phyloP scores from a whole-genome alignment of 1,140 invertebrate genomes.

The Teleopsis dalmanni region DNA sequence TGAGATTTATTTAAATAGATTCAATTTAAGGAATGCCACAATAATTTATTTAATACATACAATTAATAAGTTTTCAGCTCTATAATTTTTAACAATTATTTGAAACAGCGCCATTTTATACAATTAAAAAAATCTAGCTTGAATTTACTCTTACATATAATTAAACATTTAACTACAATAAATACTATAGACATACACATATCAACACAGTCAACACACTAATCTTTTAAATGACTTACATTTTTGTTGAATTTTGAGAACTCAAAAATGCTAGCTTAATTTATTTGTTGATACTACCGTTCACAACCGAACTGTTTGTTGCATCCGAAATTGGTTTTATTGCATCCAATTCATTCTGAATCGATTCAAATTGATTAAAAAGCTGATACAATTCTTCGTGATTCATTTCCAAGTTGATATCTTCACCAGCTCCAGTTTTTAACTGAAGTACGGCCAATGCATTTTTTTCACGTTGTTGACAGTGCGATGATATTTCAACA shows the following conservation, averaged over 20 bases:
- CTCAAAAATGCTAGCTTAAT: not conserved
- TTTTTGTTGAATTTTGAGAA: not conserved
- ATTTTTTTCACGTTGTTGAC: constrained; percentile 38
- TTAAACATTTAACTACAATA: too few relatives aligned
- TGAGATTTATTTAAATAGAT: not conserved
- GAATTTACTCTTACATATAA: too few relatives aligned
- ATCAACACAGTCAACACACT: too few relatives aligned
- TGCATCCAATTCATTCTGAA: constrained; percentile 37
- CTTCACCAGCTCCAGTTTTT: constrained; percentile 34
- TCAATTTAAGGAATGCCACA: not conserved
- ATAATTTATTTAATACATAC: too few relatives aligned
- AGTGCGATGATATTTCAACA: constrained; percentile 39
- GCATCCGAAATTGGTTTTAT: not conserved
- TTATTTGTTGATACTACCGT: too few relatives aligned
- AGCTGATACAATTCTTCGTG: constrained; percentile 34
- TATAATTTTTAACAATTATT: too few relatives aligned
- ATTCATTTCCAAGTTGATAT: constrained; percentile 41
- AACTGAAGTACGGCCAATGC: constrained; percentile 34
- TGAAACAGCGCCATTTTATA: too few relatives aligned
- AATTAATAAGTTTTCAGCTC: too few relatives aligned
- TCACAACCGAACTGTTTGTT: not conserved
- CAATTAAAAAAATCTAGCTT: too few relatives aligned
- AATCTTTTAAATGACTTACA: too few relatives aligned
- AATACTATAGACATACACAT: too few relatives aligned
- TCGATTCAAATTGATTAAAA: constrained; percentile 40